Evolutionary conservation across 2,113 vertebrate species (phyloP).

Genomic region (Pagrus major): DNA sequence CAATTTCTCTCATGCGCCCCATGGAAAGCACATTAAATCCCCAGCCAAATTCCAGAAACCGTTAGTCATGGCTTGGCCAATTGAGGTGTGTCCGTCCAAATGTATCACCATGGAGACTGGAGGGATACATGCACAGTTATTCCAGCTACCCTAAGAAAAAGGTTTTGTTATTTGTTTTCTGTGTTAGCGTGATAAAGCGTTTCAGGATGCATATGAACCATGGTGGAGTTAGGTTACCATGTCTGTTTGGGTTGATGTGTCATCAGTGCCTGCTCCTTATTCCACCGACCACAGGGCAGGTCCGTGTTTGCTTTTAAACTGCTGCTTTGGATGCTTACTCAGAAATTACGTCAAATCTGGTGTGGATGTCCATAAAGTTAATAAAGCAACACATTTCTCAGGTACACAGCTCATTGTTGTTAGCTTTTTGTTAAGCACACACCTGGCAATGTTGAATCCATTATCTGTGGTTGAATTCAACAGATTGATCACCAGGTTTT

Average conservation of each 20-base stretch:
- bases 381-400: background rate
- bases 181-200: background rate
- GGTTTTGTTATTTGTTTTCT: background rate
- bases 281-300: background rate
- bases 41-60: conserved; percentile 44
- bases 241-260: conserved; percentile 16
- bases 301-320: background rate
- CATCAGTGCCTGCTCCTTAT: background rate
- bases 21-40: conserved; percentile 35
- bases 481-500: background rate
- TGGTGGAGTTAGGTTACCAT: conserved; percentile 19
- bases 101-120: conserved; percentile 17
- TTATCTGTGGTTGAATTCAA: background rate
- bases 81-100: conserved; percentile 13
- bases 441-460: background rate
- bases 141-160: background rate
- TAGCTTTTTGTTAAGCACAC: background rate
- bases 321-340: background rate
- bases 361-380: background rate
- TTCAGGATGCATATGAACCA: conserved; percentile 28
- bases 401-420: background rate
- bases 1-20: conserved; percentile 17
- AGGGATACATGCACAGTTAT: background rate
- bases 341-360: background rate
- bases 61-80: conserved; percentile 46